These are phyloP conservation scores for Galleria mellonella DNA, from an alignment of 1,140 invertebrate species.

Conservation along the genomic window DNA sequence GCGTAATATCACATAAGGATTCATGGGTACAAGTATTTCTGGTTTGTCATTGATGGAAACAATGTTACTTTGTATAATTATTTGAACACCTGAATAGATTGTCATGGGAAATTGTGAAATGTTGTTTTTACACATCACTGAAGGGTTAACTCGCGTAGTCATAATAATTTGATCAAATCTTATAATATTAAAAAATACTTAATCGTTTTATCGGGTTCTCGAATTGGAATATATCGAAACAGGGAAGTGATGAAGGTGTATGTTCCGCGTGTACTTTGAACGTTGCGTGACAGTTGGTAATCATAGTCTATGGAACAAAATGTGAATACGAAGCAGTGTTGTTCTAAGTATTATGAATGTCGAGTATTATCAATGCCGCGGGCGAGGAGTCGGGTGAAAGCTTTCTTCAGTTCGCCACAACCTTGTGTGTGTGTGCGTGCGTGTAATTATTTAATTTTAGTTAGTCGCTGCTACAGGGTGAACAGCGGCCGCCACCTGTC, in stretches of 20 bases:
- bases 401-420: constrained; percentile 23
- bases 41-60: not conserved
- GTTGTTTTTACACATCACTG: too few relatives aligned
- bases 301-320: constrained; percentile 30
- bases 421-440: constrained; percentile 25
- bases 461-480: constrained; percentile 42
- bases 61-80: too few relatives aligned
- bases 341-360: constrained; percentile 37
- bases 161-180: too few relatives aligned
- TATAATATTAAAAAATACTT: too few relatives aligned
- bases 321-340: constrained; percentile 26
- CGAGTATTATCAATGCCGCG: constrained; percentile 30
- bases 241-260: not conserved
- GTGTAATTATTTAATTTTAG: constrained; percentile 60
- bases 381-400: constrained; percentile 40
- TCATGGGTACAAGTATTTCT: not conserved
- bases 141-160: too few relatives aligned
- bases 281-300: constrained; percentile 34
- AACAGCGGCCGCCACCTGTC: constrained; percentile 60
- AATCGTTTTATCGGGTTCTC: too few relatives aligned
- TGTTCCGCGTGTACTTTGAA: constrained; percentile 11
- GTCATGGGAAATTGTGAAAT: too few relatives aligned
- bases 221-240: not conserved
- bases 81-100: too few relatives aligned
- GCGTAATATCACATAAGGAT: not conserved